Evolutionary conservation across 92 coral and sea anemone genomes (phyloP).

Genomic region (Nematostella vectensis): DNA sequence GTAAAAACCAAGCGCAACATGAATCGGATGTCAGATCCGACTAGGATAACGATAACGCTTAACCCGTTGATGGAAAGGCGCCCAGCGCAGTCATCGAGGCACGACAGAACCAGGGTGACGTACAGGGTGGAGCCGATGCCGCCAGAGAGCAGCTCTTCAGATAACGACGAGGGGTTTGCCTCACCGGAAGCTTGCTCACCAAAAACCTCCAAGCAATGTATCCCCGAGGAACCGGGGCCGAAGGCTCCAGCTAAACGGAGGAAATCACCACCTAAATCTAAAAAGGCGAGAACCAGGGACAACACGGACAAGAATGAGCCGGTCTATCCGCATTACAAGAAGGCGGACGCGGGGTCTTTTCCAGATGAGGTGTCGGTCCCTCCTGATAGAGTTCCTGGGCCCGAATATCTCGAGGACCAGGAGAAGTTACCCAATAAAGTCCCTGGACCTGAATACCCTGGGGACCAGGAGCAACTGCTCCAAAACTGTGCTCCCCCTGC

Average conservation of each 20-base stretch:
- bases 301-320: background rate
- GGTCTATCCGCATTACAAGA: conserved; percentile 3
- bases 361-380: conserved; percentile 25
- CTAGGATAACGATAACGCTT: conserved; percentile 15
- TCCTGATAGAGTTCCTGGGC: conserved; percentile 25
- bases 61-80: conserved; percentile 15
- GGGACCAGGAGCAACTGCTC: background rate
- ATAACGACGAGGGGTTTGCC: conserved; percentile 29
- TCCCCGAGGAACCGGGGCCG: conserved; percentile 1
- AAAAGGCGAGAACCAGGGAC: conserved; percentile 2
- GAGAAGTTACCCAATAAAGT: too few species aligned
- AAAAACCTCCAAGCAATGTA: conserved; percentile 1
- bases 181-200: conserved; percentile 21
- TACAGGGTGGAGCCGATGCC: background rate
- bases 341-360: conserved; percentile 25
- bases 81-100: background rate
- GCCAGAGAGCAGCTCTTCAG: conserved; percentile 4
- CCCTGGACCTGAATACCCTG: background rate
- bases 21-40: conserved; percentile 16
- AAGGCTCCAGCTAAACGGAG: conserved; percentile 9
- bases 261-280: conserved; percentile 9
- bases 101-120: background rate
- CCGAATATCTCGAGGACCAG: conserved; percentile 2
- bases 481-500: background rate
- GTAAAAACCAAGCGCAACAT: background rate